phyloP scores from a whole-genome alignment of 2,888 invertebrate genomes.

The Diploptera punctata region DNA sequence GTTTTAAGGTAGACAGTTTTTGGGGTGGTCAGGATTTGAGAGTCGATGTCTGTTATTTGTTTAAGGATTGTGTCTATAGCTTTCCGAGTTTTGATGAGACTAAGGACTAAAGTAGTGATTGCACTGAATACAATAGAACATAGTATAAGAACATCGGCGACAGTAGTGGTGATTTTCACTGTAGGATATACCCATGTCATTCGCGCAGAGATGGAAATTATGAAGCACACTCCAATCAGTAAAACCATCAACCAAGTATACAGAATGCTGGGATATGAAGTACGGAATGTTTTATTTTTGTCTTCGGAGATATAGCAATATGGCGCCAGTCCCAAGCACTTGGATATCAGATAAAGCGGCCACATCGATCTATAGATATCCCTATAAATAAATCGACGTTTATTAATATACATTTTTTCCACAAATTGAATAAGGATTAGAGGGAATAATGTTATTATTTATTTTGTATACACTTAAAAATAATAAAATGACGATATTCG shows the following conservation, averaged over 20 bases:
- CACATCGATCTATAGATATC: background rate
- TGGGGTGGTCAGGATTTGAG: background rate
- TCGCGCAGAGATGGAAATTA: background rate
- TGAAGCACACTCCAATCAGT: background rate
- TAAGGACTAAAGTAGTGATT: background rate
- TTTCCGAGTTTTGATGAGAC: background rate
- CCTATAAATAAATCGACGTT: too few species aligned
- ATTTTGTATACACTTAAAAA: too few species aligned
- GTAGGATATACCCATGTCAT: constrained; percentile 1
- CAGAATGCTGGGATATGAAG: background rate
- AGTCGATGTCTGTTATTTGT: background rate
- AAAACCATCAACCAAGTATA: background rate
- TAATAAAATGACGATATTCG: too few species aligned
- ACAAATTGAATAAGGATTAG: too few species aligned
- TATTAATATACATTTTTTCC: too few species aligned
- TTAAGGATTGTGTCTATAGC: background rate
- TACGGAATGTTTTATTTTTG: background rate
- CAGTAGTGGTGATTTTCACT: background rate
- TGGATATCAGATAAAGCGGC: background rate
- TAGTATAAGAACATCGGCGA: background rate
- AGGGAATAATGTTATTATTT: too few species aligned
- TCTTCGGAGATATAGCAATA: background rate
- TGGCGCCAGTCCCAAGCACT: background rate
- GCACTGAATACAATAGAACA: background rate
- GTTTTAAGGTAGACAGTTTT: too few species aligned